These are phyloP conservation scores for Corydoras maculifer DNA, from an alignment of 2,113 vertebrate species.

Conservation along the genomic window DNA sequence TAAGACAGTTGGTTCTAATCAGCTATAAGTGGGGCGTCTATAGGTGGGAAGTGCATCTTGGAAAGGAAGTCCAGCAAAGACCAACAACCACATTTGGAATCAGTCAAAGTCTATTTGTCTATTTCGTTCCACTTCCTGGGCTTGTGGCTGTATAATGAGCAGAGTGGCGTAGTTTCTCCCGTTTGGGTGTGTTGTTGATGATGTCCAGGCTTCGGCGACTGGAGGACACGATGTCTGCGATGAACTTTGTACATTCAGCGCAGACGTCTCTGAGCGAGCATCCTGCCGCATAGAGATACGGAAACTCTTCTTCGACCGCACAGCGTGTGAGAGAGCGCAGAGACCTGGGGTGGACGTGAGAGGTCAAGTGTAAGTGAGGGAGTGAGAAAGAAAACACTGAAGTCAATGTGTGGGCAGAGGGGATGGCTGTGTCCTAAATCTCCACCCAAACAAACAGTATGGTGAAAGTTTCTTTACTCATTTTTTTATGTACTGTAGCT, in stretches of 20 bases:
- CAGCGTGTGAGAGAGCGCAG: constrained; percentile 71
- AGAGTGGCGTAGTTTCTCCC: constrained; percentile 45
- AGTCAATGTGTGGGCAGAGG: too few species aligned
- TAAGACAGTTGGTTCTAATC: too few species aligned
- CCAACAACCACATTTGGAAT: not conserved
- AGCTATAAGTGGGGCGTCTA: not conserved
- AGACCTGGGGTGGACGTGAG: constrained; percentile 57
- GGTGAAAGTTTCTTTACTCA: too few species aligned
- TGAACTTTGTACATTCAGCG: constrained; percentile 80
- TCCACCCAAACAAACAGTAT: too few species aligned
- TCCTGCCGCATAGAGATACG: constrained; percentile 87
- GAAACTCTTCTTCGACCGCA: constrained; percentile 86
- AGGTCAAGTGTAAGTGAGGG: not conserved
- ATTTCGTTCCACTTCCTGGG: constrained; percentile 7
- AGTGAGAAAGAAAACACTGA: not conserved
- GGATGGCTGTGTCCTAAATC: too few species aligned
- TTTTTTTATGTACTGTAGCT: too few species aligned
- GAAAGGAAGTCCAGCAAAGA: constrained; percentile 4
- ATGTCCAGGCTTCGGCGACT: constrained; percentile 87
- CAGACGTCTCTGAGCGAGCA: constrained; percentile 82
- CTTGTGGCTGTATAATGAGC: constrained; percentile 11
- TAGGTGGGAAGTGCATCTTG: not conserved
- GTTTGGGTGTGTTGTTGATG: constrained; percentile 74
- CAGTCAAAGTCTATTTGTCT: constrained; percentile 14
- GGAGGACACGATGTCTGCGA: constrained; percentile 81